Conservation (phyloP, 2,888 invertebrate genomes). For the Antitype chi region DNA sequence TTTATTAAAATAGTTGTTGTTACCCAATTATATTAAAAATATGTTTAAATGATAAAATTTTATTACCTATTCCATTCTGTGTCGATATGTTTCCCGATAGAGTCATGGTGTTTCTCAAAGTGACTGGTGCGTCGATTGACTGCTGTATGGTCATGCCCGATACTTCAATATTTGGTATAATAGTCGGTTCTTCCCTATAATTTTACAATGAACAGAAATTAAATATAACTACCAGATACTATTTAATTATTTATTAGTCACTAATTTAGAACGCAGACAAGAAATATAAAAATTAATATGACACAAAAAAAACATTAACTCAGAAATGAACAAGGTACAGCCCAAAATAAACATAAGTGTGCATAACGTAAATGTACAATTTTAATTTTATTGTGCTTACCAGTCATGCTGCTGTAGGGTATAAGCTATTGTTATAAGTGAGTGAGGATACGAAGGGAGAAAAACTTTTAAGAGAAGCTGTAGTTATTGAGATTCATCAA, state of each 20-base stretch:
- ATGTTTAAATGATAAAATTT: neutral
- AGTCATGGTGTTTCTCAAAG: conserved; percentile 95
- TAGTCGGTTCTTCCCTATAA: conserved; percentile 85
- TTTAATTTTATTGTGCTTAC: neutral
- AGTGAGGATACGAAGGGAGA: neutral
- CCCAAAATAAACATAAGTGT: conserved; percentile 17
- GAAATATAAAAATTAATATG: neutral
- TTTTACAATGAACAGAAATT: conserved; percentile 16
- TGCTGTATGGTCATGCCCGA: conserved; percentile 98
- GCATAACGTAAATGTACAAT: conserved; percentile 7
- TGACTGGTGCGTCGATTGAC: conserved; percentile 98
- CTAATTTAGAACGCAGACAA: conserved; percentile 13
- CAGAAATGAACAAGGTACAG: neutral
- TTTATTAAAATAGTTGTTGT: neutral
- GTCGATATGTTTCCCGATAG: conserved; percentile 95
- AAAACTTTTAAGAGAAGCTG: neutral
- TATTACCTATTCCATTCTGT: conserved; percentile 95
- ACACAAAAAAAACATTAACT: neutral
- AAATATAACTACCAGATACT: neutral
- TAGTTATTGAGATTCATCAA: neutral
- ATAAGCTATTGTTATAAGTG: neutral
- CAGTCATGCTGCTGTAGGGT: neutral
- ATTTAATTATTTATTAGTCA: neutral
- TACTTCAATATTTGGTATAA: conserved; percentile 95
- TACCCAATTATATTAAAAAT: neutral